Evolutionary conservation across 2,888 invertebrate species (phyloP), one percentile per base, ranked within the genome.

Genomic region (Acronicta psi): DNA sequence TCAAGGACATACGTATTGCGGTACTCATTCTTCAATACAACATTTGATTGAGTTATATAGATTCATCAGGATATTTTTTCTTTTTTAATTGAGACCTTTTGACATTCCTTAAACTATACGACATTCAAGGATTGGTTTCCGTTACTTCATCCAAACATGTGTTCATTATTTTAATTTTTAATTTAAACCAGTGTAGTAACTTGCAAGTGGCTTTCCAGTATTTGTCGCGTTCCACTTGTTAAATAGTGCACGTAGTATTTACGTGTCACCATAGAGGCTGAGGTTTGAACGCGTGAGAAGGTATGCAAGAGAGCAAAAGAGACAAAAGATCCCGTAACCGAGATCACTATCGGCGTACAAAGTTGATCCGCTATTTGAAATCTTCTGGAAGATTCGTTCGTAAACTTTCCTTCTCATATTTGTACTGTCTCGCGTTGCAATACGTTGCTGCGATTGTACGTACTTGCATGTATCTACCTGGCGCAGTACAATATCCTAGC

Each of bases 241-340:
- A 87, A 90, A 85, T 87, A 84, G 91, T 85, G 89, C 90, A 85
- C 85, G 82, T 77, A 83, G 81, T 83, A 86, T 87, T 86, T 86
- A 89, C 85, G 87, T 88, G 89, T 87, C 90, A 86, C 86, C 86
- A 80, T 85, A 83, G 79, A 69, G 57, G 65, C 69, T 72, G 70
- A 82, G 70, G 78, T 74, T 75, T 70, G 34, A 67, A 66, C 65
- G 66, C 73, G 71, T 70, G 75, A 76, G 79, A 79, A 77, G 74
- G 66, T 69, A 76, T 69, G 50, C 63, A 54, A 46, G 57, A 52
- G 75, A 74, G 59, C 54, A 58, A 76, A 58, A 77, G 73, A 77
- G 73, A 77, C 59, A 17, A 57, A 69, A 44, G 51, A 65, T 49
- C 37, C 44, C 54, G 42, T 38, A 23, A 60, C 54, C 59, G 47